Base-by-base conservation (phyloP, 1,140 invertebrate genomes). In the Zaprionus davidi region DNA sequence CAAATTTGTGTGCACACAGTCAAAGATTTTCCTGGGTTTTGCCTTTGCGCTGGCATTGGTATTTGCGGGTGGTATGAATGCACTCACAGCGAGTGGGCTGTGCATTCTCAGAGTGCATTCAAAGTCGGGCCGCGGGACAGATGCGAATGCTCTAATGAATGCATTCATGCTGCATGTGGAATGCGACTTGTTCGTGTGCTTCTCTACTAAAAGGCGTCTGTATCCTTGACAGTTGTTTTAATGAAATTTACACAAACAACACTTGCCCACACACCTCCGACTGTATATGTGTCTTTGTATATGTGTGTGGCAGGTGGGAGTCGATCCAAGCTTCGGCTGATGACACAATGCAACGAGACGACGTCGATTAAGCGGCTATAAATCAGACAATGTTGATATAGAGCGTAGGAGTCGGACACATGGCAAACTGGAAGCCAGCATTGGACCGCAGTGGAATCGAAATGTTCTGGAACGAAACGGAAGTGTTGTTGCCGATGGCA, bases 171-270 rank as follows among this genome's bases (percentile, higher is more conserved):
- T 13, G 20, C 41, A 20, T 46, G 36, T 38, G 41, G 34, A 17
- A 56, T 38, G 13, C 36, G 60, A 49, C 24, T 67, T 44, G 41
- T n/a, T 6, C 38, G 66, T 22, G 12, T 63, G 15, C 64, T 24
- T 51, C 38, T 46, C 49, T 41, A 5, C 31, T 53, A 55, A 72
- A 55, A 44, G 41, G 59, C 70, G 64, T 56, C 28, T 49, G 57
- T 38, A 36, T 51, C 34, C 44, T 71, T 71, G 65, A 57, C 62
- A 66, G 58, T 28, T 36, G 34, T 68, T 76, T 79, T 79, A 76
- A 72, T 76, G 72, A 75, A 78, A 78, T 76, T 76, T 67, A 31
- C 41, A 71, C 58, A 65, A 66, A 71, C 49, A 76, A 63, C 66
- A 66, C 36, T 13, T 2, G 31, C 55, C 44, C 26, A 46, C 53